phyloP scores from a whole-genome alignment of 2,797 vertebrate genomes.

The Pipistrellus nathusii region DNA sequence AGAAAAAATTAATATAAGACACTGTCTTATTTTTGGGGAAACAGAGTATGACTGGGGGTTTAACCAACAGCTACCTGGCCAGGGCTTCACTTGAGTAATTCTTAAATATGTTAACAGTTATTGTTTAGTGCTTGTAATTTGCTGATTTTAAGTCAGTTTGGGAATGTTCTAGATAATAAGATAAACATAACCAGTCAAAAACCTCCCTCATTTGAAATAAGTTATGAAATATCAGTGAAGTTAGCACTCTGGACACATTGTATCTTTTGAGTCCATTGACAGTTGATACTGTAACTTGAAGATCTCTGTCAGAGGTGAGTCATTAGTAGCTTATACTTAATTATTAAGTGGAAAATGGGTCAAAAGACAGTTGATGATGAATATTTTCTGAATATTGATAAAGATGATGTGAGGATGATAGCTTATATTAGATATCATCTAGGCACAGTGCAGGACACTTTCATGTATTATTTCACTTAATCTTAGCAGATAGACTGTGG shows the following conservation, averaged over 20 bases:
- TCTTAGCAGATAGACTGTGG: not conserved
- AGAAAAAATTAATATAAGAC: too few species aligned
- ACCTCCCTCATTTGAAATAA: not conserved
- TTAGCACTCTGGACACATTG: not conserved
- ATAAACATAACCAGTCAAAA: not conserved
- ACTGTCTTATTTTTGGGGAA: too few species aligned
- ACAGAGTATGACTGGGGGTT: not conserved
- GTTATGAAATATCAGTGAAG: not conserved
- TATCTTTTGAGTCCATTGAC: not conserved
- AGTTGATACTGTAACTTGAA: not conserved
- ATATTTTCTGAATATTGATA: constrained; percentile 13
- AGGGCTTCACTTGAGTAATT: not conserved
- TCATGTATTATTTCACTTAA: not conserved
- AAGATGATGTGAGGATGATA: not conserved
- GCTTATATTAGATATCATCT: not conserved
- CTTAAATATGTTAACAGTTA: constrained; percentile 5
- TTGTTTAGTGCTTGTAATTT: not conserved
- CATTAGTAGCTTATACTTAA: constrained; percentile 4
- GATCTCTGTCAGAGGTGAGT: constrained; percentile 25
- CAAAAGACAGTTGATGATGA: not conserved
- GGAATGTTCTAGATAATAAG: not conserved
- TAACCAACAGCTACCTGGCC: not conserved
- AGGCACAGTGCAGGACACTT: not conserved
- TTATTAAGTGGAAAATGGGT: not conserved
- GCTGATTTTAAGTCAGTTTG: constrained; percentile 21